Base-by-base conservation (phyloP, 2,797 vertebrate species). In the Hapalemur alaotrensis region DNA sequence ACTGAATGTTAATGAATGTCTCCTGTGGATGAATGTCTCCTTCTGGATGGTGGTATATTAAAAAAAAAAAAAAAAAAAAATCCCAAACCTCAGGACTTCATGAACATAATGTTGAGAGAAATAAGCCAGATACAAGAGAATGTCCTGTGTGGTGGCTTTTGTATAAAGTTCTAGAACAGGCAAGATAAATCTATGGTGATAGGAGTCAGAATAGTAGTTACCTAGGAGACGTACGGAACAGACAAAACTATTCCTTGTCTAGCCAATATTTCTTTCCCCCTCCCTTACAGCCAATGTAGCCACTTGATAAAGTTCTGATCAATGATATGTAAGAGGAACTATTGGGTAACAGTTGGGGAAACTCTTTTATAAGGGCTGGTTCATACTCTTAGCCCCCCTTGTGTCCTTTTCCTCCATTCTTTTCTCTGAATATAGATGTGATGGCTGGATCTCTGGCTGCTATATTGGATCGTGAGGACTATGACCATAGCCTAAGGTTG, bases 121-220 rank as follows among this genome's bases (percentile, higher is more conserved):
- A 82, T 67, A 92, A 73, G 18, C n/a, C 61, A 90, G 59, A 91
- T 43, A 93, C 67, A 81, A 72, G 67, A 82, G 54, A 89, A 86
- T 46, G 69, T 92, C 65, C 52, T 30, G 3, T 80, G 61, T 89
- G 61, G 57, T 89, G 54, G 48, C 35, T 54, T 92, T 82, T 86
- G 92, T 46, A 46, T 86, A 46, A 87, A 87, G 57, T 92, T 92
- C 84, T 87, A 90, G 80, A 93, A 79, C 20, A 83, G 41, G 79
- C 14, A 54, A 84, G 65, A 72, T 57, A 85, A 67, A 85, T 85
- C 67, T 78, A 38, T 32, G 25, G 18, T 52, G 69, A 61, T 32
- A 57, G 28, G 52, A 57, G 59, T 38, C 54, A 32, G 41, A 46
- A 86, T 25, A 41, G 14, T 10, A 35, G 48, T 73, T 73, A 46